Conservation (phyloP, 2,113 vertebrate species). For the Rissa tridactyla region DNA sequence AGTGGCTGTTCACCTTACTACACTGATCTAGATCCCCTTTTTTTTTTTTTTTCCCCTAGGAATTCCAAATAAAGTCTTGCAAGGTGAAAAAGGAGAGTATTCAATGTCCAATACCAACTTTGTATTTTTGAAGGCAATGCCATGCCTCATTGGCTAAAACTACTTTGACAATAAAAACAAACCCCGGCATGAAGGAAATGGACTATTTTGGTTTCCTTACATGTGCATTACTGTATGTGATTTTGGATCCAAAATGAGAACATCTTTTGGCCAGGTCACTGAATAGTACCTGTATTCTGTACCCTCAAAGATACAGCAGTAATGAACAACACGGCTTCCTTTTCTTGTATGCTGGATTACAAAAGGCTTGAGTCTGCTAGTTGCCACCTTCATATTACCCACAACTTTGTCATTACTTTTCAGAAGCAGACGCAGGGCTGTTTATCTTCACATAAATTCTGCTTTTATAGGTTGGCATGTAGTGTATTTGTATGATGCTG, state of each 20-base stretch:
- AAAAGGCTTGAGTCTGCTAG: conserved; percentile 11
- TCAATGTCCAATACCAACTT: not conserved
- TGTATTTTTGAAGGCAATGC: conserved; percentile 43
- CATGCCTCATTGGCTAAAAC: not conserved
- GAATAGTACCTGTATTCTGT: conserved; percentile 32
- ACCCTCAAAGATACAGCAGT: not conserved
- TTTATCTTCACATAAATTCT: not conserved
- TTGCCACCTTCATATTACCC: not conserved
- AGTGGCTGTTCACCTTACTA: not conserved
- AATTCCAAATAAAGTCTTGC: not conserved
- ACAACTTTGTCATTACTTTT: not conserved
- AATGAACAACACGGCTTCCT: not conserved
- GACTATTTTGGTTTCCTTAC: not conserved
- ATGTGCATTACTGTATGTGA: not conserved
- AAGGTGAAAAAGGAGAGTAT: not conserved
- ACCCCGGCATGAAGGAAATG: not conserved
- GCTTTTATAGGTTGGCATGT: not conserved
- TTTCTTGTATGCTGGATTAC: conserved; percentile 16
- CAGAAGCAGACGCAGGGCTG: not conserved
- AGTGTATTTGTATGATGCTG: not conserved
- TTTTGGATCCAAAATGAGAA: conserved; percentile 23
- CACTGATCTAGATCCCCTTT: not conserved
- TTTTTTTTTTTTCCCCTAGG: not conserved
- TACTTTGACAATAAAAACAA: not conserved
- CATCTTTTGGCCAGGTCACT: conserved; percentile 15